Conservation (phyloP, 2,888 invertebrate genomes). For the Dasysyrphus tricinctus region DNA sequence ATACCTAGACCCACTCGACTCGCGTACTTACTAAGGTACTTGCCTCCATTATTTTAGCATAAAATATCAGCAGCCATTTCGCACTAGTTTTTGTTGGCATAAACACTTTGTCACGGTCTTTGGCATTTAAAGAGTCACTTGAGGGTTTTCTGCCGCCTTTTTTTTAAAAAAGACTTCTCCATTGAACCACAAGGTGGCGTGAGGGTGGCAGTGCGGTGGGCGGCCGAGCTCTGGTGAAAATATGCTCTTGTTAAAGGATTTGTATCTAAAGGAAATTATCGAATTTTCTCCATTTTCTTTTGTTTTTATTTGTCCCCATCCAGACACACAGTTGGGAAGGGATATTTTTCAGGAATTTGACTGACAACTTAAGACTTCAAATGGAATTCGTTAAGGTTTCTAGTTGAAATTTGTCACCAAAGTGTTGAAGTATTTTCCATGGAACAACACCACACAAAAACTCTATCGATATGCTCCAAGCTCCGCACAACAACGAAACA, state of each 20-base stretch:
- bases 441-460: constrained; percentile 28
- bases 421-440: constrained; percentile 67
- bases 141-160: constrained; percentile 28
- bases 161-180: not conserved
- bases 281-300: constrained; percentile 31
- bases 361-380: constrained; percentile 63
- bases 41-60: constrained; percentile 78
- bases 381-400: constrained; percentile 50
- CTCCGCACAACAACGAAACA: not conserved
- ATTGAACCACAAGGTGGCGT: not conserved
- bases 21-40: not conserved
- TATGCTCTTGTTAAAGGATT: constrained; percentile 40
- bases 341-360: constrained; percentile 58
- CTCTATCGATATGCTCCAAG: not conserved
- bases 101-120: constrained; percentile 77
- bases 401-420: constrained; percentile 66
- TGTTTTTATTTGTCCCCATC: not conserved
- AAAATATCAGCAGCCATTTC: constrained; percentile 75
- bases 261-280: constrained; percentile 37
- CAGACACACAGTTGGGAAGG: constrained; percentile 17
- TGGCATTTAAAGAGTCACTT: constrained; percentile 69
- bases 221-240: too few relatives aligned
- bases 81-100: constrained; percentile 76
- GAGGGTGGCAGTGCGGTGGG: too few relatives aligned
- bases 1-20: not conserved